A percentile compares a stretch with the other conserved stretches of the same genome.
phyloP scores from a whole-genome alignment of 2,797 vertebrate species.

The Emys orbicularis region DNA sequence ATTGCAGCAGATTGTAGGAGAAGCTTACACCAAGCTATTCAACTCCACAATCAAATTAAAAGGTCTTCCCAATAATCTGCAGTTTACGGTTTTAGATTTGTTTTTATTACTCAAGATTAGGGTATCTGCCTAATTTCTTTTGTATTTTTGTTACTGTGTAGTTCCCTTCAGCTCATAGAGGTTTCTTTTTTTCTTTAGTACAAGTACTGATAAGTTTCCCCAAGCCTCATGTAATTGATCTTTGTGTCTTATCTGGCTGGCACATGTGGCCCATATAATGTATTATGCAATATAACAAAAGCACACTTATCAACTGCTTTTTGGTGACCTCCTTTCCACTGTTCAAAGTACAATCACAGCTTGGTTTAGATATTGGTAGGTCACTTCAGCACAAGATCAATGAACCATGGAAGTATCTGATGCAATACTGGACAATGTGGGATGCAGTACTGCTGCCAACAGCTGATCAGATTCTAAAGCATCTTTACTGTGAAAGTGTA shows the following conservation, averaged over 20 bases:
- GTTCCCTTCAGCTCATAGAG: neutral
- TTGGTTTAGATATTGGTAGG: slow-evolving; percentile 69
- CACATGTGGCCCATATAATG: neutral
- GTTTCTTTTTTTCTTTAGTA: neutral
- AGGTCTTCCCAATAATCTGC: slow-evolving; percentile 2
- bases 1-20: neutral
- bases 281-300: slow-evolving; percentile 13
- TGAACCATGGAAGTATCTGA: slow-evolving; percentile 35
- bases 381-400: slow-evolving; percentile 13
- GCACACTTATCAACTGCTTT: slow-evolving; percentile 58
- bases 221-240: neutral
- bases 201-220: neutral
- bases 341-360: slow-evolving; percentile 63
- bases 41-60: neutral
- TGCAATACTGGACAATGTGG: neutral
- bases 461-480: neutral
- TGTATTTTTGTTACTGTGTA: neutral
- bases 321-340: slow-evolving; percentile 56
- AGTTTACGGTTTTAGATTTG: neutral
- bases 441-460: slow-evolving; percentile 4
- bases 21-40: neutral
- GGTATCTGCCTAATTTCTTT: neutral
- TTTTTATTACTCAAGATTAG: neutral
- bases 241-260: slow-evolving; percentile 19
- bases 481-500: neutral